phyloP scores from a whole-genome alignment of 92 coral and sea anemone species.

The Hydrozoanthus gracilis region DNA sequence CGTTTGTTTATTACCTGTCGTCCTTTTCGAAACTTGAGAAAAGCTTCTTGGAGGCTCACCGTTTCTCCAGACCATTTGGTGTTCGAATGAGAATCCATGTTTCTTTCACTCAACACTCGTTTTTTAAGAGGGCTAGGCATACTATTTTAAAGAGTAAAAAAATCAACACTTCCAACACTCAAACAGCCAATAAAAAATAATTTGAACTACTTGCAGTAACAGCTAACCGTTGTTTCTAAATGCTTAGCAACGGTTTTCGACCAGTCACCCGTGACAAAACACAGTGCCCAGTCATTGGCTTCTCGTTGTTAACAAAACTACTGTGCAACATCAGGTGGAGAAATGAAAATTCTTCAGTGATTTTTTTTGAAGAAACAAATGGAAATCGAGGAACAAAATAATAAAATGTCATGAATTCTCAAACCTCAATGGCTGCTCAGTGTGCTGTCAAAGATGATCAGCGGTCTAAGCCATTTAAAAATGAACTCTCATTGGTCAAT shows the following conservation, averaged over 20 bases:
- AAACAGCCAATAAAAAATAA: background rate
- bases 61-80: constrained; percentile 32
- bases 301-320: background rate
- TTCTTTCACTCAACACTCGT: constrained; percentile 31
- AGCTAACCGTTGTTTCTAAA: constrained; percentile 51
- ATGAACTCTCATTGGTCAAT: constrained; percentile 48
- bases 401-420: background rate
- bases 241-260: constrained; percentile 40
- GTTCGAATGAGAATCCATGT: constrained; percentile 45
- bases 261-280: constrained; percentile 37
- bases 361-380: background rate
- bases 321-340: background rate
- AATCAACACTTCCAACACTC: constrained; percentile 17
- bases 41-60: constrained; percentile 85
- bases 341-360: background rate
- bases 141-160: background rate
- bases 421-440: background rate
- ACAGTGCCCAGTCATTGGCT: background rate
- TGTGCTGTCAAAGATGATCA: background rate
- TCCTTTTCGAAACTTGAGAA: constrained; percentile 85
- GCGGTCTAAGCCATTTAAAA: constrained; percentile 32
- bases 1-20: constrained; percentile 71
- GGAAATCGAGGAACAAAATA: background rate
- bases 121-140: constrained; percentile 32
- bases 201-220: background rate